phyloP scores from a whole-genome alignment of 2,888 invertebrate genomes.

The Archaeoteleia sp. region DNA sequence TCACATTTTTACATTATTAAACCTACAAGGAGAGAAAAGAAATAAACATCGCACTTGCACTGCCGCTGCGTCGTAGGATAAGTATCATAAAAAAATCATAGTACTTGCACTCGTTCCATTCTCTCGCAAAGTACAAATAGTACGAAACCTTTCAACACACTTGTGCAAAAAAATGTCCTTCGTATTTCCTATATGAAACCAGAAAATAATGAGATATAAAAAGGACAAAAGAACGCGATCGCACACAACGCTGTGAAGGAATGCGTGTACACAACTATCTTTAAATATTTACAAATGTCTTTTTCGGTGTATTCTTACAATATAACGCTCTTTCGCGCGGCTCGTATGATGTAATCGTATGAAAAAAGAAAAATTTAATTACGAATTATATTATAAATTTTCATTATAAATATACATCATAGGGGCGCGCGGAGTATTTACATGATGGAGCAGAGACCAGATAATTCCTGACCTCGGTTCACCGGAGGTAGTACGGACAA shows the following conservation, averaged over 20 bases:
- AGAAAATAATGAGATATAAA: too few species aligned
- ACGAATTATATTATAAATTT: too few species aligned
- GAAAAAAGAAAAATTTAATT: too few species aligned
- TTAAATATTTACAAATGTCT: background rate
- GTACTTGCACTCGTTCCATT: constrained; percentile 42
- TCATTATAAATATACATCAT: background rate
- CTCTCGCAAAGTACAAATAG: constrained; percentile 64
- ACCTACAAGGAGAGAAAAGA: constrained; percentile 58
- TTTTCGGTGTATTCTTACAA: background rate
- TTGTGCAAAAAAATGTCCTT: too few species aligned
- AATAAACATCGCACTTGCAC: constrained; percentile 39
- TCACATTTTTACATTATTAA: constrained; percentile 70
- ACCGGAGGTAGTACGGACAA: constrained; percentile 84
- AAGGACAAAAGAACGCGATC: background rate
- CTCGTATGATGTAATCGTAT: too few species aligned
- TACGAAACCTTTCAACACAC: constrained; percentile 63
- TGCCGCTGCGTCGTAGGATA: constrained; percentile 31
- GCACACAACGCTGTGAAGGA: constrained; percentile 2
- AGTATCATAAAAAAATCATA: constrained; percentile 51
- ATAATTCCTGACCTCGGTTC: constrained; percentile 85
- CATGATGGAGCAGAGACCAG: constrained; percentile 92
- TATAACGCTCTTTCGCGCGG: too few species aligned
- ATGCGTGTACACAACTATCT: background rate
- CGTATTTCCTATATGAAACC: constrained; percentile 22
- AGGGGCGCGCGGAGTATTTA: constrained; percentile 71